phyloP scores from a whole-genome alignment of 2,888 invertebrate species.

The Pristionchus mayeri region DNA sequence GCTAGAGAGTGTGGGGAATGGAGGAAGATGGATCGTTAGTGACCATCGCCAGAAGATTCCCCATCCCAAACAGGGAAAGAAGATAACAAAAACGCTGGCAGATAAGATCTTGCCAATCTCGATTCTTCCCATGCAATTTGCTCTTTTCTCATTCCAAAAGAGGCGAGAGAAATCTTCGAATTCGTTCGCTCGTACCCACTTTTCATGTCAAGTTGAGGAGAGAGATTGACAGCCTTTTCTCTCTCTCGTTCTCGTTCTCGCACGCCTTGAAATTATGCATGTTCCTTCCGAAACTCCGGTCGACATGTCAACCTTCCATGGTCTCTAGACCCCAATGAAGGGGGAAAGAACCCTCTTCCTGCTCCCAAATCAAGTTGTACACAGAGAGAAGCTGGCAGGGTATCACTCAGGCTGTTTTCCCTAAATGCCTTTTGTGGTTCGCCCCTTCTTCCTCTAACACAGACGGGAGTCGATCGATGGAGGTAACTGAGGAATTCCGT shows the following conservation, averaged over 20 bases:
- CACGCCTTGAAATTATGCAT: neutral
- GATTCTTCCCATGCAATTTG: no score
- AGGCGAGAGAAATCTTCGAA: neutral
- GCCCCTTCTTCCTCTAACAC: neutral
- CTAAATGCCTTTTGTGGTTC: neutral
- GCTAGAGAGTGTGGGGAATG: no score
- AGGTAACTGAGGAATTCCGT: neutral
- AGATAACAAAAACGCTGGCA: no score
- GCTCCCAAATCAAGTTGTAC: neutral
- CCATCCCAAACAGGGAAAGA: no score
- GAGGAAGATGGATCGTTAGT: no score
- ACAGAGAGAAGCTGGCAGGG: neutral
- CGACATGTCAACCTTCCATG: neutral
- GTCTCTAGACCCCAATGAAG: neutral
- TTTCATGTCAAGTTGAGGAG: neutral
- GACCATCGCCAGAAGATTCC: no score
- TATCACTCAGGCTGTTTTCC: neutral
- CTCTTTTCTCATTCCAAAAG: no score
- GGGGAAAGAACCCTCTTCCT: no score
- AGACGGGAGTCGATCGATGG: neutral
- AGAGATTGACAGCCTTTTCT: neutral
- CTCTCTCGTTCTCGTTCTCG: neutral
- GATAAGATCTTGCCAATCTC: no score
- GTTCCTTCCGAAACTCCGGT: neutral
- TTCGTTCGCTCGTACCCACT: constrained; percentile 23